Percentiles rank a stretch among this genome's conserved stretches.
phyloP scores from a whole-genome alignment of 2,113 vertebrate genomes.

The Phocoena phocoena region DNA sequence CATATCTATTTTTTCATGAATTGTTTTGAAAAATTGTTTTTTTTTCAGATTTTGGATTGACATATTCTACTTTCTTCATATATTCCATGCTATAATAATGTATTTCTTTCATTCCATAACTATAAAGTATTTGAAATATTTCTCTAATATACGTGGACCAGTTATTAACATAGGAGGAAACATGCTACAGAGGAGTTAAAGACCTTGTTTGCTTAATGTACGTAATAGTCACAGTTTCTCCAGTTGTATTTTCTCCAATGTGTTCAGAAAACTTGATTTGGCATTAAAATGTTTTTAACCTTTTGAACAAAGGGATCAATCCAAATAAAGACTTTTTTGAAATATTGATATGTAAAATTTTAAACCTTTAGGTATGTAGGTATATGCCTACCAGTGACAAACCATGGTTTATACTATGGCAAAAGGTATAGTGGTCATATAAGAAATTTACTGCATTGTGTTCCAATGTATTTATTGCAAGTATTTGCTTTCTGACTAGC shows the following conservation, averaged over 20 bases:
- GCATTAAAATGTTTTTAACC: neutral
- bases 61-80: neutral
- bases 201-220: neutral
- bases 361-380: neutral
- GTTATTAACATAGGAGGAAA: neutral
- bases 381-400: neutral
- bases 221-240: neutral
- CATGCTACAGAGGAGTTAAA: neutral
- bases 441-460: neutral
- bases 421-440: neutral
- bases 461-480: neutral
- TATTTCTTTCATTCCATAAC: neutral
- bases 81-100: neutral
- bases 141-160: neutral
- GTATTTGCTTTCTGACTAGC: neutral
- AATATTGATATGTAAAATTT: neutral
- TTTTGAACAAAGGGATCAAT: neutral
- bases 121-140: neutral
- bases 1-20: neutral
- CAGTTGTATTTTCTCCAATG: neutral
- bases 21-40: neutral
- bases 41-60: neutral
- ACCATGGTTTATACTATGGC: neutral
- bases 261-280: neutral
- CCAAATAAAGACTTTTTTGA: neutral